A percentile compares a stretch with the other conserved stretches of the same genome.
Evolutionary conservation across 2,888 invertebrate genomes (phyloP).

Genomic region (Drosophila prolongata): DNA sequence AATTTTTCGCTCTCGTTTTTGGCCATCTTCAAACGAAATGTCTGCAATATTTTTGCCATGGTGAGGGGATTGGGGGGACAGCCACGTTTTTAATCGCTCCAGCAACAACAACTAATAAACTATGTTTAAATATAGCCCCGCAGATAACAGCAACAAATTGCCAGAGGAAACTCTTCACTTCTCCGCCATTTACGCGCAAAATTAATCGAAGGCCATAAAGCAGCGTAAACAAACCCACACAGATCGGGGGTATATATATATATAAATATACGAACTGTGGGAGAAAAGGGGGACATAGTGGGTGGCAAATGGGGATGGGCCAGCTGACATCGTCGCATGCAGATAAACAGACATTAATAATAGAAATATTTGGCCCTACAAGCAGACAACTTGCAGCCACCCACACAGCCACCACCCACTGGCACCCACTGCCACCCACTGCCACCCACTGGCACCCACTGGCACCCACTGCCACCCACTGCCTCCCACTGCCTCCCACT

Average conservation of each 20-base stretch:
- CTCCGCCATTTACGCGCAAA: constrained; percentile 60
- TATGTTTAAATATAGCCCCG: constrained; percentile 35
- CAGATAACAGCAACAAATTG: constrained; percentile 57
- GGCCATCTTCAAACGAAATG: background rate
- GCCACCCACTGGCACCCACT: no score
- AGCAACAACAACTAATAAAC: constrained; percentile 33
- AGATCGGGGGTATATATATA: constrained; percentile 5
- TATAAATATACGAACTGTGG: background rate
- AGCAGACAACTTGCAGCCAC: constrained; percentile 1
- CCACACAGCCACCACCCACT: background rate
- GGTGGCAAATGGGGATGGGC: background rate
- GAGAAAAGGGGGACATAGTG: background rate
- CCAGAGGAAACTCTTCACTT: constrained; percentile 62
- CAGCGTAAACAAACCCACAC: constrained; percentile 53
- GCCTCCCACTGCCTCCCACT: background rate
- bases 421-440: no score
- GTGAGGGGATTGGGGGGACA: background rate
- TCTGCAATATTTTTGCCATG: constrained; percentile 20
- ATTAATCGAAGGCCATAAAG: constrained; percentile 76
- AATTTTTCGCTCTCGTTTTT: background rate
- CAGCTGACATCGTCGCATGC: constrained; percentile 56
- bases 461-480: no score
- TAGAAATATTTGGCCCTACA: constrained; percentile 63
- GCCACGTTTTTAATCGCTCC: constrained; percentile 12
- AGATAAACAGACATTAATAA: constrained; percentile 76